These are phyloP conservation scores for Corythucha ciliata DNA, from an alignment of 2,888 invertebrate genomes.

Conservation along the genomic window DNA sequence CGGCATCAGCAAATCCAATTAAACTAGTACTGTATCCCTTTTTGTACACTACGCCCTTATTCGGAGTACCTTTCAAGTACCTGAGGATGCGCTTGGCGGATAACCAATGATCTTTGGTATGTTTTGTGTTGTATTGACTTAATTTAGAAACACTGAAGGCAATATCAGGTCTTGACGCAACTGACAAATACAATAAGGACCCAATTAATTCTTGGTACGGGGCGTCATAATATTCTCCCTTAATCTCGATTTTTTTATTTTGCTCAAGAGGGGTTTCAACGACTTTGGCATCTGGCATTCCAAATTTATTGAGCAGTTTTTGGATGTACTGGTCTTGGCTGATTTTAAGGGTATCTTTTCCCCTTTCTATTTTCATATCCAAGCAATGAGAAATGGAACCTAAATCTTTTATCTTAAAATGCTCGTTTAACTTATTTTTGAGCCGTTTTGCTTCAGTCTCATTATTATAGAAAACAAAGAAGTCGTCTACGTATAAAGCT, in stretches of 20 bases:
- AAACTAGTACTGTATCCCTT: background rate
- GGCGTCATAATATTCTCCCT: background rate
- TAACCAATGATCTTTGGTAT: conserved; percentile 11
- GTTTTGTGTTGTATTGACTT: conserved; percentile 12
- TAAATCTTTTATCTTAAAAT: background rate
- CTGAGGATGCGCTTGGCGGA: conserved; percentile 22
- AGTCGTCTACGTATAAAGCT: conserved; percentile 6
- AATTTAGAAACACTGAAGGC: conserved; percentile 23
- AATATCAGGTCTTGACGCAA: conserved; percentile 26
- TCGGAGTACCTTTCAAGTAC: conserved; percentile 24
- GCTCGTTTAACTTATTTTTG: background rate
- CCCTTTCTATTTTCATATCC: background rate
- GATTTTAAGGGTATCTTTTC: background rate
- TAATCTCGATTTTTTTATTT: background rate
- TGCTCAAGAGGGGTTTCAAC: conserved; percentile 17
- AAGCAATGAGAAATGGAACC: background rate
- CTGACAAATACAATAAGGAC: conserved; percentile 17
- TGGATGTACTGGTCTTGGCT: background rate
- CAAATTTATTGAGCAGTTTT: conserved; percentile 23
- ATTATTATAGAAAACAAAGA: conserved; percentile 2
- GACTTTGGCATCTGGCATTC: conserved; percentile 16
- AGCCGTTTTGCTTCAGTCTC: background rate
- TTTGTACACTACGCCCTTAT: conserved; percentile 3
- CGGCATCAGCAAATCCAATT: conserved; percentile 32
- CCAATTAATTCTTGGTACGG: conserved; percentile 30